Evolutionary conservation across 2,113 vertebrate genomes (phyloP).

Genomic region (Anhinga rufa): DNA sequence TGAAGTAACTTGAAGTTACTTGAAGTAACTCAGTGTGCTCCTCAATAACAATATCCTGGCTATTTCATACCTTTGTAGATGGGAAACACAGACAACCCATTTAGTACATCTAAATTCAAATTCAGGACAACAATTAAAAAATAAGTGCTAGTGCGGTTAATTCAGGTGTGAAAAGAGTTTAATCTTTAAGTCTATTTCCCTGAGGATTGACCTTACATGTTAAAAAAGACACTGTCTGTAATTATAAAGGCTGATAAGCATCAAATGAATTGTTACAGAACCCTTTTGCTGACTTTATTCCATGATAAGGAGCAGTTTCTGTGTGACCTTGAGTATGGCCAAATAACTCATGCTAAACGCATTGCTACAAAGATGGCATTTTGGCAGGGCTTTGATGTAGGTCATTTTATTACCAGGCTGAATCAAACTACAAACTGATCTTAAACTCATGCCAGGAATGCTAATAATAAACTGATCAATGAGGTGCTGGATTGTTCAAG

Average conservation of each 20-base stretch:
- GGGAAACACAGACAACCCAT: background rate
- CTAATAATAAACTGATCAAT: slow-evolving; percentile 81
- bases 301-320: background rate
- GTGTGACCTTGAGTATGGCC: slow-evolving; percentile 54
- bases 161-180: background rate
- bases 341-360: slow-evolving; percentile 71
- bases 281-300: slow-evolving; percentile 18
- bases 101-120: background rate
- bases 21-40: background rate
- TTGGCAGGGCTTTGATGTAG: slow-evolving; percentile 72
- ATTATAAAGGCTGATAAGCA: slow-evolving; percentile 20
- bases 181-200: background rate
- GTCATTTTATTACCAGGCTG: slow-evolving; percentile 80
- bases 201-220: background rate
- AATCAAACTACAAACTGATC: slow-evolving; percentile 75
- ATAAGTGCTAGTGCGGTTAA: background rate
- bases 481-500: slow-evolving; percentile 71
- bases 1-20: background rate
- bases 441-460: slow-evolving; percentile 75
- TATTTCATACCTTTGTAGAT: background rate
- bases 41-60: background rate
- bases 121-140: background rate
- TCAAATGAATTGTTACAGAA: background rate
- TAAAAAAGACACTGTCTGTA: background rate
- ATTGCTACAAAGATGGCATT: slow-evolving; percentile 64